Evolutionary conservation across 2,113 vertebrate species (phyloP).

Genomic region (Lamprologus sp.): DNA sequence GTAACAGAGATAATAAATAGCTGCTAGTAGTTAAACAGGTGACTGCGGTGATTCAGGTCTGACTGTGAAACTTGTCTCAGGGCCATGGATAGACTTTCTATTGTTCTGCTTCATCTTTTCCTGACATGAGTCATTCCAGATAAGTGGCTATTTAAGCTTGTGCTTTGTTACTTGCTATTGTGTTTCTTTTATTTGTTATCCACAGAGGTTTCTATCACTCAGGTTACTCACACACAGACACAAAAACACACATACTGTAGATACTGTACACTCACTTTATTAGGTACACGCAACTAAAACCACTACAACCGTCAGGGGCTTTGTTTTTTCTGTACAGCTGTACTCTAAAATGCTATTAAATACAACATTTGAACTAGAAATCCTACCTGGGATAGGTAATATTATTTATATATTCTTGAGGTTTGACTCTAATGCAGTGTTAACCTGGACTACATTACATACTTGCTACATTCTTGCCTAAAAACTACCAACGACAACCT

Average conservation of each 20-base stretch:
- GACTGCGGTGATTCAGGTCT: neutral
- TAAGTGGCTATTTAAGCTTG: neutral
- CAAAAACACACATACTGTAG: neutral
- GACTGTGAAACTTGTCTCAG: constrained; percentile 13
- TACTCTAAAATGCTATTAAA: neutral
- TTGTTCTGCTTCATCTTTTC: constrained; percentile 27
- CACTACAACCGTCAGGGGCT: neutral
- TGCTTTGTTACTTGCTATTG: neutral
- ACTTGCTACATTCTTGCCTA: neutral
- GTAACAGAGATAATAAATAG: constrained; percentile 2
- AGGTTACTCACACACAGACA: neutral
- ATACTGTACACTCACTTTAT: neutral
- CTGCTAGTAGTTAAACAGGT: constrained; percentile 7
- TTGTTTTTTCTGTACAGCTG: neutral
- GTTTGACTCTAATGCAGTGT: neutral
- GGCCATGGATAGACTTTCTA: constrained; percentile 10
- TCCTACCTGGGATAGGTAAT: neutral
- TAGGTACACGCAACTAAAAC: neutral
- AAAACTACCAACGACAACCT: neutral
- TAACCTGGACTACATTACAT: neutral
- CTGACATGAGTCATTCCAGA: constrained; percentile 31
- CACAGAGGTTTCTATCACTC: neutral
- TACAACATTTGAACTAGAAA: neutral
- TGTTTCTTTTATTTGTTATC: neutral
- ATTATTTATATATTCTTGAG: neutral